Conservation (phyloP, 2,797 vertebrate species). For the Myotis daubentonii region DNA sequence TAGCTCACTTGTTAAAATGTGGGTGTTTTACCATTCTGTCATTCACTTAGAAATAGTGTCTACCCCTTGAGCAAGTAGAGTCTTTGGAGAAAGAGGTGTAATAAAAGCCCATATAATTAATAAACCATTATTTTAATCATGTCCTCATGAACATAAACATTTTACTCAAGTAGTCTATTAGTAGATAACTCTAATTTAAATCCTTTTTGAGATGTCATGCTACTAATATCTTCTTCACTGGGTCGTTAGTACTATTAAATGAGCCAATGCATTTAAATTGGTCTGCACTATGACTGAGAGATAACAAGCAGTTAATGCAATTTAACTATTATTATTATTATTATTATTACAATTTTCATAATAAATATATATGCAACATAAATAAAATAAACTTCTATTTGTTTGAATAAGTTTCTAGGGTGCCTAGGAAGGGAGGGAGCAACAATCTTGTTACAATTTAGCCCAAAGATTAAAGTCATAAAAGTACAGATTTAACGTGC, state of each 20-base stretch:
- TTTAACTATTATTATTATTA: background rate
- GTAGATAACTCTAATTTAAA: conserved; percentile 2
- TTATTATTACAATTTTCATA: conserved; percentile 32
- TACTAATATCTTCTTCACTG: background rate
- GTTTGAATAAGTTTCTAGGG: conserved; percentile 9
- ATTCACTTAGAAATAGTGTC: conserved; percentile 20
- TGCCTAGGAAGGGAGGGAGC: background rate
- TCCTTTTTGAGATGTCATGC: background rate
- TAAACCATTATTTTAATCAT: background rate
- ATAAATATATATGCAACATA: background rate
- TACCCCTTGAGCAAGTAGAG: background rate
- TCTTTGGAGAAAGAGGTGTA: conserved; percentile 9
- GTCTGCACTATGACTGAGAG: background rate
- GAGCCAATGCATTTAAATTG: conserved; percentile 34
- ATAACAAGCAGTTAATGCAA: conserved; percentile 28
- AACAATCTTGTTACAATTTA: conserved; percentile 18
- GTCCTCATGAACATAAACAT: background rate
- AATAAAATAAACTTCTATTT: conserved; percentile 37
- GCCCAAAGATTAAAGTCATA: background rate
- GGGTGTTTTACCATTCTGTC: conserved; percentile 42
- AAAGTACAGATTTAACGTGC: background rate
- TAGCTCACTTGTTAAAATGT: conserved; percentile 49
- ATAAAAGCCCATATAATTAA: conserved; percentile 17
- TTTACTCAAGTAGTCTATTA: background rate
- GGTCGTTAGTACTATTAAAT: conserved; percentile 9